Evolutionary conservation across 1,140 invertebrate species (phyloP).

Genomic region (Neomicropteryx cornuta): DNA sequence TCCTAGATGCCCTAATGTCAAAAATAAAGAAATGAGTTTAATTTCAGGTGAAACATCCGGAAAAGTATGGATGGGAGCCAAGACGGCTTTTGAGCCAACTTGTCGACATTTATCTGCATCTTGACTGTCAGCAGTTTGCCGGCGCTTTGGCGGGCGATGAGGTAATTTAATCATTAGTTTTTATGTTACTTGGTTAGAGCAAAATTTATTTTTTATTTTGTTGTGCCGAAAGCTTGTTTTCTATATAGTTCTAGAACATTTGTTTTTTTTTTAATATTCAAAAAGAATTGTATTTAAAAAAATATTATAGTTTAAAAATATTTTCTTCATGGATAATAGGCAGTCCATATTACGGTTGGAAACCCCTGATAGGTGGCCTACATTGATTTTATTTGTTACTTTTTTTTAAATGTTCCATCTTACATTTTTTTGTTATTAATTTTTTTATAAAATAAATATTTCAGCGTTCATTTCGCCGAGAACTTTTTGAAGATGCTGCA

Average conservation of each 20-base stretch:
- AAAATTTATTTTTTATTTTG: conserved; percentile 1
- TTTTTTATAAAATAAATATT: conserved; percentile 14
- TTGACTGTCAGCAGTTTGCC: conserved; percentile 86
- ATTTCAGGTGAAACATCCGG: conserved; percentile 75
- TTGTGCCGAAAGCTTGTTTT: too few species aligned
- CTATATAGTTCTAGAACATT: too few species aligned
- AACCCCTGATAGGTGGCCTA: too few species aligned
- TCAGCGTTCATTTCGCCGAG: conserved; percentile 85
- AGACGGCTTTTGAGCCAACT: conserved; percentile 79
- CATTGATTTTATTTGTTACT: too few species aligned
- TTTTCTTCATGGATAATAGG: too few species aligned
- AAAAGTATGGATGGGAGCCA: conserved; percentile 96
- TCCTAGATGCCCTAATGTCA: too few species aligned
- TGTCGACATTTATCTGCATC: conserved; percentile 93
- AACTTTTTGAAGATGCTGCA: conserved; percentile 85
- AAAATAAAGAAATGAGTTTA: too few species aligned
- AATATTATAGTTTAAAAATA: background rate
- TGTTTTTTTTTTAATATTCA: conserved; percentile 1
- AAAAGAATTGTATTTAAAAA: background rate
- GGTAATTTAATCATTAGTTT: conserved; percentile 43
- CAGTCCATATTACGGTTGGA: too few species aligned
- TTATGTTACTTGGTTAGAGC: too few species aligned
- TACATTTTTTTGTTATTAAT: too few species aligned
- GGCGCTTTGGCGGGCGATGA: conserved; percentile 83
- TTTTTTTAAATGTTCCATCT: too few species aligned